Evolutionary conservation across 2,113 vertebrate genomes (phyloP).

Genomic region (Trichomycterus rosablanca): DNA sequence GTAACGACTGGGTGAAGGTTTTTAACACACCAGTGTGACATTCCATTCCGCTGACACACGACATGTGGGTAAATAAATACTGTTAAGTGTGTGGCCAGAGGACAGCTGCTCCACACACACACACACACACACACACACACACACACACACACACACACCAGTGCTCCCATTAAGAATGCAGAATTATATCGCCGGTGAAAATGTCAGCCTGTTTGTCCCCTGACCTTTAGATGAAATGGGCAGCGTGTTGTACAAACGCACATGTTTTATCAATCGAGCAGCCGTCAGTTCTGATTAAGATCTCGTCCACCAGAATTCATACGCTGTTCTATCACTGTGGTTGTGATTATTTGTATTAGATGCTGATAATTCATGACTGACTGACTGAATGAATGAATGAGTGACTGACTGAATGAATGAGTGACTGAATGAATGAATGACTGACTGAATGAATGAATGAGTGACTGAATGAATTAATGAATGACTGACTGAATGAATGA

Average conservation of each 20-base stretch:
- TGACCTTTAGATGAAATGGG: conserved; percentile 1
- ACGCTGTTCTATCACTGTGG: too few relatives aligned
- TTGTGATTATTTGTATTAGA: too few relatives aligned
- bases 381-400: too few relatives aligned
- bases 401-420: too few relatives aligned
- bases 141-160: conserved; percentile 9
- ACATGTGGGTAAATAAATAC: conserved; percentile 44
- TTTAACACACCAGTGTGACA: conserved; percentile 45
- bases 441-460: too few relatives aligned
- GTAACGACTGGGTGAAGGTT: conserved; percentile 29
- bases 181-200: neutral
- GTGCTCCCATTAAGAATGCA: neutral
- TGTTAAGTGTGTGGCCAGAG: conserved; percentile 35
- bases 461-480: too few relatives aligned
- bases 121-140: neutral
- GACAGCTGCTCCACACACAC: conserved; percentile 20
- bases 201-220: neutral
- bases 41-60: conserved; percentile 38
- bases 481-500: too few relatives aligned
- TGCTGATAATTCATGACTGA: too few relatives aligned
- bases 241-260: neutral
- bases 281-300: neutral
- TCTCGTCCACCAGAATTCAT: neutral
- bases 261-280: neutral
- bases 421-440: too few relatives aligned